Evolutionary conservation across 2,113 vertebrate species (phyloP).

Genomic region (Galemys pyrenaicus): DNA sequence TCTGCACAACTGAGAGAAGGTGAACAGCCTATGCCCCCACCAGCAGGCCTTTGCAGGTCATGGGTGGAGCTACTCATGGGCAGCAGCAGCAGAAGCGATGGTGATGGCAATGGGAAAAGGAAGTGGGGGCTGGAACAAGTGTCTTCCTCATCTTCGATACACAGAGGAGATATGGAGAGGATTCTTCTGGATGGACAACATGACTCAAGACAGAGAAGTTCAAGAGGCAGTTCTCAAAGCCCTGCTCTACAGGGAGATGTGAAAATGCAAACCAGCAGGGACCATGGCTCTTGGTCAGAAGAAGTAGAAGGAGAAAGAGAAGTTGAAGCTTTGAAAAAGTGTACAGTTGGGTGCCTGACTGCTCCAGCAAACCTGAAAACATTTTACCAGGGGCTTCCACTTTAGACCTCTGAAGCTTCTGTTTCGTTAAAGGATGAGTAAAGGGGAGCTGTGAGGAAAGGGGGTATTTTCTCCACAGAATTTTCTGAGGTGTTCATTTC

Average conservation of each 20-base stretch:
- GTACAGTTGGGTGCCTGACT: conserved; percentile 95
- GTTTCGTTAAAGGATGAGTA: conserved; percentile 96
- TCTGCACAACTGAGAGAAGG: no score
- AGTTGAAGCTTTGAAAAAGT: conserved; percentile 93
- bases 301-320: conserved; percentile 95
- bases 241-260: conserved; percentile 96
- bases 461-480: conserved; percentile 96
- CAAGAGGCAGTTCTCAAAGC: conserved; percentile 93
- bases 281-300: conserved; percentile 93
- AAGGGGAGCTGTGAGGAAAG: conserved; percentile 98
- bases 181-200: conserved; percentile 98
- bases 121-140: conserved; percentile 93
- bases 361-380: conserved; percentile 98
- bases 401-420: conserved; percentile 94
- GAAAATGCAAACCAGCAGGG: conserved; percentile 95
- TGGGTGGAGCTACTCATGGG: conserved; percentile 98
- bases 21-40: no score
- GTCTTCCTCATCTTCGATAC: conserved; percentile 97
- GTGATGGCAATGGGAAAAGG: conserved; percentile 83
- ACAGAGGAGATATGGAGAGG: conserved; percentile 99
- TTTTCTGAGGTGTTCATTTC: conserved; percentile 98
- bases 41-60: conserved; percentile 86
- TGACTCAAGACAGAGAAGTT: conserved; percentile 95
- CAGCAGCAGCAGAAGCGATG: conserved; percentile 89
- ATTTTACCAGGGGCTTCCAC: conserved; percentile 97